phyloP scores from a whole-genome alignment of 2,113 vertebrate species.

The Chaetura pelagica region DNA sequence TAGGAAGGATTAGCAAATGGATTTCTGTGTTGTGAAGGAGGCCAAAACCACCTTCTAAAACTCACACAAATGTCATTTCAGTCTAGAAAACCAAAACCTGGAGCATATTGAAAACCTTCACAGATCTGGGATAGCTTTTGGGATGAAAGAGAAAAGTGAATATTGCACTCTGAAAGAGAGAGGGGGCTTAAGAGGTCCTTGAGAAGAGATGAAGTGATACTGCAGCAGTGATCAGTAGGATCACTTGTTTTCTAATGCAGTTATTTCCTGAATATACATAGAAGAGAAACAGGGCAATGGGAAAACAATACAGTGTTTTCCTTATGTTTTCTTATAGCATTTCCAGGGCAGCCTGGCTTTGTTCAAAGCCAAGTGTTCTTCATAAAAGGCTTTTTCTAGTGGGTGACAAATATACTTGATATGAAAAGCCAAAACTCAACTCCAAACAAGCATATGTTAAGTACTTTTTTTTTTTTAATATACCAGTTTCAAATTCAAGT shows the following conservation, averaged over 20 bases:
- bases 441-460: not conserved
- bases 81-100: not conserved
- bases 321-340: not conserved
- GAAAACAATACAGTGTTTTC: fast-evolving
- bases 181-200: not conserved
- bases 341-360: not conserved
- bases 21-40: not conserved
- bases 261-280: not conserved
- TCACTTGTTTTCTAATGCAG: not conserved
- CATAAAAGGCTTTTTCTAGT: not conserved
- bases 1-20: not conserved
- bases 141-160: not conserved
- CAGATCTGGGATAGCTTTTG: not conserved
- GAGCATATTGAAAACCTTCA: not conserved
- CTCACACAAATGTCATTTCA: not conserved
- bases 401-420: not conserved
- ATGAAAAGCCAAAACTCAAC: not conserved
- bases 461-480: not conserved
- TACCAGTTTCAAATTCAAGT: not conserved
- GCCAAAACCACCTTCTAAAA: not conserved
- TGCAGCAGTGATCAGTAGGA: not conserved
- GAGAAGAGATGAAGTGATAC: not conserved
- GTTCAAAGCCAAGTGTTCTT: not conserved
- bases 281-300: not conserved
- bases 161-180: not conserved